These are phyloP conservation scores for Lissonota sp. DNA, from an alignment of 2,888 invertebrate species.

Conservation along the genomic window DNA sequence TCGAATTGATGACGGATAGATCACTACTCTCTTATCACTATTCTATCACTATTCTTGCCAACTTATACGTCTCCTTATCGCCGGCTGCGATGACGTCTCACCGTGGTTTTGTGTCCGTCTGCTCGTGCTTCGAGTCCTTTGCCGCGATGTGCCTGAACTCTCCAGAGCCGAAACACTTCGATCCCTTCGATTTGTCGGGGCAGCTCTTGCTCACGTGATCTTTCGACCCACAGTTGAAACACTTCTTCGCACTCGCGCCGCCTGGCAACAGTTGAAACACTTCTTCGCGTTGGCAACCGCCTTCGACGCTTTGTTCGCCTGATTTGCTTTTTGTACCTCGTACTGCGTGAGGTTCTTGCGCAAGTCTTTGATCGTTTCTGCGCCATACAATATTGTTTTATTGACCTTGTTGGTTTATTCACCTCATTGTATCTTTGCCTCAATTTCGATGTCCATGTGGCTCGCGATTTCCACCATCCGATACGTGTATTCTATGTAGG, in stretches of 20 bases:
- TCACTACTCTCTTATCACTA: conserved; percentile 52
- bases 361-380: not conserved
- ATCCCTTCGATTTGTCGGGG: conserved; percentile 43
- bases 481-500: conserved; percentile 61
- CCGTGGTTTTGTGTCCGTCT: not conserved
- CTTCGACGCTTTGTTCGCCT: not conserved
- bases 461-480: conserved; percentile 58
- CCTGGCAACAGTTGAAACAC: too few relatives aligned
- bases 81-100: not conserved
- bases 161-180: conserved; percentile 33
- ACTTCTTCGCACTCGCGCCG: conserved; percentile 4
- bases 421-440: conserved; percentile 51
- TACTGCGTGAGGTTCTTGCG: not conserved
- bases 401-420: conserved; percentile 42
- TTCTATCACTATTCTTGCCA: too few relatives aligned
- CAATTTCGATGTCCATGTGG: conserved; percentile 52
- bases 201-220: conserved; percentile 33
- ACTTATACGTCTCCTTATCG: conserved; percentile 7
- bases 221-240: conserved; percentile 28
- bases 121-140: conserved; percentile 33
- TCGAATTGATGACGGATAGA: conserved; percentile 29
- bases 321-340: not conserved
- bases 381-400: conserved; percentile 55
- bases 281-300: conserved; percentile 1
- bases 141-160: conserved; percentile 51